Evolutionary conservation across 2,888 invertebrate genomes (phyloP), one percentile per base, ranked within the genome.

Genomic region (Plebejus melissa): DNA sequence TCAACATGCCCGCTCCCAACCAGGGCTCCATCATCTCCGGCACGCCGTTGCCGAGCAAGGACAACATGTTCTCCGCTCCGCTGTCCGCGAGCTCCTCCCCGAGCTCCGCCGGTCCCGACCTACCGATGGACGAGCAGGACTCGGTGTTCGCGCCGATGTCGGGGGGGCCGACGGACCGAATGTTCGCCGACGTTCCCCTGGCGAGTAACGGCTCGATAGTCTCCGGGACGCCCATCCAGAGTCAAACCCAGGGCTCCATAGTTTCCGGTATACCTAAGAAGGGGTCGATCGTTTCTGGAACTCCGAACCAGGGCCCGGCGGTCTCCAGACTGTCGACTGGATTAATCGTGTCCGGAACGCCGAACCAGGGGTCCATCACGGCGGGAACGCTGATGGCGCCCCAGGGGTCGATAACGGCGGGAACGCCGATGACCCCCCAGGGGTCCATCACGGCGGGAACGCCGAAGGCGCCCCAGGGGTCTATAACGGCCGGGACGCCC

Each of bases 391-490:
- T 81, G 0, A 76, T 78, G 2, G 57, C 77, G 2, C 77, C 72
- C 57, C 81, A 80, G 72, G 79, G 79, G 2, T 80, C 81, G 4
- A 81, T 82, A 32, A 77, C 74, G 32, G 77, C 76, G 46, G 81
- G 78, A 9, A 79, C 79, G 4, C 78, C 81, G 0, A 76, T 78
- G 2, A 57, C 77, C 4, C 77, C 72, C 57, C 81, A 80, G 72
- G 79, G 79, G 4, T 80, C 81, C 4, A 81, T 82, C n/a, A 77
- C 74, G 38, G 77, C 76, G 38, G 81, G 78, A 7, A 79, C 79
- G 4, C 78, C 81, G 1, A 76, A 78, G 2, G 69, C 77, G 4
- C 77, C 72, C 57, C 81, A 80, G 72, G 79, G 76, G 6, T 77
- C 80, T 0, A 78, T 79, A 13, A 75, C 77, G 38, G 70, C 77